Base-by-base conservation (phyloP, 1,140 invertebrate genomes). In the Brachionus angularis region DNA sequence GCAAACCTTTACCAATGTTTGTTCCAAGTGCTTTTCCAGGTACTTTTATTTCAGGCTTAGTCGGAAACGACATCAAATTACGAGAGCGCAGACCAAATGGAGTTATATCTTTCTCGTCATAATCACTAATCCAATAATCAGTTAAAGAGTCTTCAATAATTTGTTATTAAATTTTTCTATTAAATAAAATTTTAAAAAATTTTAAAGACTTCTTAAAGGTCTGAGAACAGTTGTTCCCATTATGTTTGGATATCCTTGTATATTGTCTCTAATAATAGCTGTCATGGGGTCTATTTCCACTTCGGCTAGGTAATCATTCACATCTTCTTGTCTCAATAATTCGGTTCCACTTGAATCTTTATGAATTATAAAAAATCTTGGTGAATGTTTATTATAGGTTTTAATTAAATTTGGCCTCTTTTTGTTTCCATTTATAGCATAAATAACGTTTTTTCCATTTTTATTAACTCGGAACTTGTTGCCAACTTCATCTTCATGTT, bases 261-360 rank as follows among this genome's bases (percentile, higher is more conserved):
- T 53, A 5, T 77, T 75, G 50, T 81, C 80, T 69, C 76, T 77
- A 14, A 81, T 71, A 34, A 82, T 76, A 21, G 78, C 79, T 23
- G 77, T 77, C 5, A 75, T 76, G n/a, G 77, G 77, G 72, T 79
- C 79, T 21, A 64, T 18, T 67, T 69, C 73, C 0, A 70, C 42
- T 34, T 49, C 46, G 3, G 70, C 73, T 1, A 81, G 52, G 73
- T 79, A 81, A 23, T 79, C 77, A 21, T 76, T 75, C 5, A 82
- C 74, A 73, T 80, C 79, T 47, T 78, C 74, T 61, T 76, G 79
- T 27, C 79, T 62, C 55, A 79, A 70, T 8, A 82, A 70, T 73
- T 82, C 79, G 7, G 76, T 79, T 3, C 79, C 80, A 73, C 78
- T 79, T 2, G 79, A 78, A 73, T 80, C 78, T 21, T 73, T 58